Conservation (phyloP, 2,888 invertebrate species). For the Panzeria rudis region DNA sequence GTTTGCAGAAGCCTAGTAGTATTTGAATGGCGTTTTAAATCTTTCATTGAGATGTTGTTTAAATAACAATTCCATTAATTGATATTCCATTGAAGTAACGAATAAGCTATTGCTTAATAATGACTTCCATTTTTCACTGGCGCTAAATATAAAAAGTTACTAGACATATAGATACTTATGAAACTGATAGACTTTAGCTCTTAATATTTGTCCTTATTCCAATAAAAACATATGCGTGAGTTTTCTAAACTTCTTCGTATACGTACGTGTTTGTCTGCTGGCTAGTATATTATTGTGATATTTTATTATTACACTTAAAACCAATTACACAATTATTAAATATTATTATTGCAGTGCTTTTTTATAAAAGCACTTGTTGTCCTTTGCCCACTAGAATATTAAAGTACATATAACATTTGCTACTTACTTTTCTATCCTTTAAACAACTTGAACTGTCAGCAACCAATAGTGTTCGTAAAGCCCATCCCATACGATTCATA, state of each 20-base stretch:
- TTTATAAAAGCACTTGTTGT: conserved; percentile 31
- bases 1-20: too few relatives aligned
- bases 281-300: conserved; percentile 20
- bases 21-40: too few relatives aligned
- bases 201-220: too few relatives aligned
- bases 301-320: conserved; percentile 57
- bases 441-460: conserved; percentile 87
- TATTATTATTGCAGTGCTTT: conserved; percentile 14
- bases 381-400: background rate
- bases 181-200: too few relatives aligned
- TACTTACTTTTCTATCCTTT: conserved; percentile 86
- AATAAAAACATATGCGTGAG: background rate
- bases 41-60: too few relatives aligned
- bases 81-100: too few relatives aligned
- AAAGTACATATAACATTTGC: background rate
- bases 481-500: conserved; percentile 88
- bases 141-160: too few relatives aligned
- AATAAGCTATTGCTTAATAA: too few relatives aligned
- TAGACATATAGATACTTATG: too few relatives aligned
- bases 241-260: background rate
- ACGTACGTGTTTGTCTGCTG: background rate
- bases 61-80: too few relatives aligned
- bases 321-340: conserved; percentile 62
- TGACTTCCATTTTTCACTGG: too few relatives aligned
- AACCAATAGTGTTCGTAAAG: conserved; percentile 88